Percentiles rank a stretch among this genome's conserved stretches.
These are phyloP conservation scores for Centrocercus urophasianus DNA, from an alignment of 2,113 vertebrate genomes.

Conservation along the genomic window DNA sequence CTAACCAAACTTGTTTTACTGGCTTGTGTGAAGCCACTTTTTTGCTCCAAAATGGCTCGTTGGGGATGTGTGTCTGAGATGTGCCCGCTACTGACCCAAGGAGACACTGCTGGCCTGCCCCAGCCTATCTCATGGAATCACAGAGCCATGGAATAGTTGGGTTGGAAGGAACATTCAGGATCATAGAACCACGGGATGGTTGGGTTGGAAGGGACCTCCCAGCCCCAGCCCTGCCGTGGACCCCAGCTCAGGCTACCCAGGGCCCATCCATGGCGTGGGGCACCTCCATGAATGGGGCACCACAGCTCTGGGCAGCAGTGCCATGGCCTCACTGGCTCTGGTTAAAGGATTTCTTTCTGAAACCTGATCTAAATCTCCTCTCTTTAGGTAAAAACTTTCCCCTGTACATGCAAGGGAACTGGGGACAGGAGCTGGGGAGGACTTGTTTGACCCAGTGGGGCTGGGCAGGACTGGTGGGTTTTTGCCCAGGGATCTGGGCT, in stretches of 20 bases:
- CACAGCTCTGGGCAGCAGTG: not conserved
- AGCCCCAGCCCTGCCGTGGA: not conserved
- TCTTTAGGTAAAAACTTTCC: too few relatives aligned
- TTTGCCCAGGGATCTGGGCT: not conserved
- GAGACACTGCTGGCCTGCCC: not conserved
- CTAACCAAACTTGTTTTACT: not conserved
- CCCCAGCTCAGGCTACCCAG: too few relatives aligned
- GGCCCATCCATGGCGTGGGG: too few relatives aligned
- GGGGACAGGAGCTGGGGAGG: not conserved
- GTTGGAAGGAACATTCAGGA: too few relatives aligned
- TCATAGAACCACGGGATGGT: not conserved
- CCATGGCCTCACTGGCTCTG: too few relatives aligned
- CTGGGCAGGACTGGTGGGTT: too few relatives aligned
- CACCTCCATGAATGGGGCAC: not conserved
- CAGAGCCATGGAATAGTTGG: not conserved
- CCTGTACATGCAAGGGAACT: not conserved
- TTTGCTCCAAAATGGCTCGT: not conserved
- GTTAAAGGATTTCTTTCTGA: too few relatives aligned
- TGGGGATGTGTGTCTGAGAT: not conserved
- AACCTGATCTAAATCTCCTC: too few relatives aligned
- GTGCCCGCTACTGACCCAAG: not conserved
- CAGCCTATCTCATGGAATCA: not conserved
- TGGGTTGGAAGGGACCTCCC: not conserved
- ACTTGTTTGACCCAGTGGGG: not conserved
- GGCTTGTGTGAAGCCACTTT: not conserved